A percentile compares a stretch with the other conserved stretches of the same genome.
Conservation (phyloP, 1,140 invertebrate genomes). For the Bathynomus jamesi region DNA sequence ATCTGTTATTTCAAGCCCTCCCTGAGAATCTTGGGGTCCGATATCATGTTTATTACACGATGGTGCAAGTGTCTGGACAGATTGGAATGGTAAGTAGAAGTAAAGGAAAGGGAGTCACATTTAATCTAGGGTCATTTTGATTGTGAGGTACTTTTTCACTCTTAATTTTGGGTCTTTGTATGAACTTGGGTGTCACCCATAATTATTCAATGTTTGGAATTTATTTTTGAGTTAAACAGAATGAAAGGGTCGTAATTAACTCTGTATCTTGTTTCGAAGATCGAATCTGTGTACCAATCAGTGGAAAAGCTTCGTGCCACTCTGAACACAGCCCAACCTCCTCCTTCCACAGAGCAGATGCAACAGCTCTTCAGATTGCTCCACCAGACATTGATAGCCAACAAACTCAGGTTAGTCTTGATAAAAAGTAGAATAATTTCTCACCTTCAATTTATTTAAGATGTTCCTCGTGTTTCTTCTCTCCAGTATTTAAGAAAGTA, state of each 20-base stretch:
- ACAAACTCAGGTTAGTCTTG: constrained; percentile 35
- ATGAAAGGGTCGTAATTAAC: too few relatives aligned
- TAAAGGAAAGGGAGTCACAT: not conserved
- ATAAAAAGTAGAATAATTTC: too few relatives aligned
- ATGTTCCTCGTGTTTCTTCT: too few relatives aligned
- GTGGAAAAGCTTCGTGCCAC: constrained; percentile 74
- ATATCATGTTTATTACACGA: constrained; percentile 85
- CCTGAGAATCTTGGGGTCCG: constrained; percentile 72
- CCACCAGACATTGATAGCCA: constrained; percentile 65
- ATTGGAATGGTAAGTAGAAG: constrained; percentile 69
- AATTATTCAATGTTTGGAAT: too few relatives aligned
- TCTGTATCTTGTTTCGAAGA: too few relatives aligned
- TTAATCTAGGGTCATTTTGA: not conserved
- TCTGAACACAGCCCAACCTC: constrained; percentile 59
- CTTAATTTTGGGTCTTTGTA: too few relatives aligned
- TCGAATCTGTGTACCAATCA: constrained; percentile 52
- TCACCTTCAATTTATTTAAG: too few relatives aligned
- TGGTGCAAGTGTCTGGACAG: constrained; percentile 78
- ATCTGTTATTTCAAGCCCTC: constrained; percentile 82
- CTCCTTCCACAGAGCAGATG: constrained; percentile 81
- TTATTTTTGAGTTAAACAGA: too few relatives aligned
- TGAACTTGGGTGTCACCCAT: too few relatives aligned
- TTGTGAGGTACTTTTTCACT: not conserved
- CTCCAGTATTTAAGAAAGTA: too few relatives aligned
- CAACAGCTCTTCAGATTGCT: constrained; percentile 82